A percentile compares a stretch with the other conserved stretches of the same genome.
phyloP scores from a whole-genome alignment of 2,113 vertebrate genomes.

The Barbus barbus region DNA sequence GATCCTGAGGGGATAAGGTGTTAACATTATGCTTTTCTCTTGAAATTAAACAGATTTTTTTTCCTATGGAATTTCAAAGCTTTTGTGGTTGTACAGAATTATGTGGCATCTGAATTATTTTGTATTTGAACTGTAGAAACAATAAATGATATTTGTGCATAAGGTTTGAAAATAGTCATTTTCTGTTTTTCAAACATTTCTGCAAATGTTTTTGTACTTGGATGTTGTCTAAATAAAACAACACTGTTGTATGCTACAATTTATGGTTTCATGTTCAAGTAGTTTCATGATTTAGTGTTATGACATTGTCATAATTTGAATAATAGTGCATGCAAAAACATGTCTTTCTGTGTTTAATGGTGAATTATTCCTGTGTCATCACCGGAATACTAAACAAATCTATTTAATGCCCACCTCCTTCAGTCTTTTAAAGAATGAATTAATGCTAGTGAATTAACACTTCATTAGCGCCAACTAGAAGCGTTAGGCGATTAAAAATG shows the following conservation, averaged over 20 bases:
- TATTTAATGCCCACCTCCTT: conserved; percentile 81
- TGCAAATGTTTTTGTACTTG: not conserved
- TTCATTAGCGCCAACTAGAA: conserved; percentile 97
- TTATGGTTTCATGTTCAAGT: not conserved
- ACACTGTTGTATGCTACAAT: not conserved
- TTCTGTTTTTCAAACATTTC: not conserved
- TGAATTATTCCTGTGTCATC: conserved; percentile 40
- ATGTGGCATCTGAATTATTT: not conserved
- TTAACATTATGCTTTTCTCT: not conserved
- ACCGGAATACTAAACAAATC: conserved; percentile 72
- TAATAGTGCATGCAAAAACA: not conserved
- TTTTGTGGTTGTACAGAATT: not conserved
- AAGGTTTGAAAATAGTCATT: not conserved
- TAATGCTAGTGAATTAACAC: conserved; percentile 98
- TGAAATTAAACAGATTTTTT: not conserved
- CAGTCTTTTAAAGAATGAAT: conserved; percentile 97
- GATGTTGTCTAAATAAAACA: not conserved
- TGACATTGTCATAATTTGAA: not conserved
- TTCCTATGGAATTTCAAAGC: not conserved
- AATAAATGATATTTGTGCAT: not conserved
- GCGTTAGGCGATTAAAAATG: conserved; percentile 96
- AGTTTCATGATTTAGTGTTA: not conserved
- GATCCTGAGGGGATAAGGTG: not conserved
- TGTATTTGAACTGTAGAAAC: not conserved
- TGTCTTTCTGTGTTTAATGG: not conserved